Evolutionary conservation across 2,113 vertebrate species (phyloP), one percentile per base, ranked within the genome.

Genomic region (Sebastes fasciatus): DNA sequence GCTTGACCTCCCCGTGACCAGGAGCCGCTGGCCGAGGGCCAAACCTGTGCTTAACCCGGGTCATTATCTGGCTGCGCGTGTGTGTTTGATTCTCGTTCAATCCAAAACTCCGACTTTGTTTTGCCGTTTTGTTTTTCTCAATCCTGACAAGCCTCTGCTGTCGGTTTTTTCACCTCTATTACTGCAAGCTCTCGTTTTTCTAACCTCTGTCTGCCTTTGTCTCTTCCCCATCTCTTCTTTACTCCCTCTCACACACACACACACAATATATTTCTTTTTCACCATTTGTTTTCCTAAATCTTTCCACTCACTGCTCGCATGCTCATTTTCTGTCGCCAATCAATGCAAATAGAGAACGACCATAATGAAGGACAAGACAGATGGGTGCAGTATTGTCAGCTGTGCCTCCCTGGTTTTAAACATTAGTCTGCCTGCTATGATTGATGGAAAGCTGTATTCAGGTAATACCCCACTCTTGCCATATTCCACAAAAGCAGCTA

Each of bases 1-100:
- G 63, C 74, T 84, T 94, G 94, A 95, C 93, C 94, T 93, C 84
- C 77, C 73, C 16, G 77, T 95, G 92, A 94, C 94, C 91, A 88
- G 87, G 71, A 88, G 62, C 79, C 83, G 75, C 84, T 91, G 86
- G 87, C 84, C 19, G 8, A 43, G 49, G 72, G 80, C 85, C 91
- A 89, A 86, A 88, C 80, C 79, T 85, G 68, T 74, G 69, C 60
- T 89, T 93, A 84, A 85, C 73, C 76, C 45, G 46, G 66, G 78
- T 89, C 79, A 78, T 84, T 78, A 89, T 83, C 52, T 66, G 71
- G 40, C 65, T 80, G 60, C 49, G 52, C 64, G 54, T 16, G 40
- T 55, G 54, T 51, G 17, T 81, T 77, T 60, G 21, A 71, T 73
- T 76, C 40, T 48, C 65, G 74, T 74, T 67, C 49, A 5, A 16